Evolutionary conservation across 2,797 vertebrate genomes (phyloP), one percentile per base, ranked within the genome.

Genomic region (Anguilla marmorata): DNA sequence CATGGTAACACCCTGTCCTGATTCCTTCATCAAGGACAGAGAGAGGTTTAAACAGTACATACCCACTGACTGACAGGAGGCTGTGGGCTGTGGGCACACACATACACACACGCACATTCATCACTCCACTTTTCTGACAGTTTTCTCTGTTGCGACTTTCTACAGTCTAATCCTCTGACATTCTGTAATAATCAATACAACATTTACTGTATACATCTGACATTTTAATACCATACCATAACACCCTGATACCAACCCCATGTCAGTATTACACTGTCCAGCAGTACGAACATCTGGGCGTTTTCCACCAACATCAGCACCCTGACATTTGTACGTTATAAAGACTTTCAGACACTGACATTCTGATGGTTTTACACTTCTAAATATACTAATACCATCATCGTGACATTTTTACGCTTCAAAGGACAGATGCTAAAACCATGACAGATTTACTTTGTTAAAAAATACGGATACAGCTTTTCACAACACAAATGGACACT

Each of bases 111-210:
- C 83, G 80, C n/a, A 45, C 66, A 37, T 21, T 58, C 84, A 86
- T 45, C 52, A 74, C 33, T 30, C 72, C 83, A 52, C 12, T 82
- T 85, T 33, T 88, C 82, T 86, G 90, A 88, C 56, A 76, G 86
- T 63, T 54, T 66, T 85, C 66, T 87, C 90, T 88, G 90, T 91
- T 88, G 92, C 90, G 89, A 89, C 82, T 87, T 84, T 88, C 86
- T 60, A 83, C 66, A 50, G 69, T 2, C 91, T 76, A 19, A 83
- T 30, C 76, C 37, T 85, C 90, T 88, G 90, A 89, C 87, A 48
- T 85, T 66, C 83, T 90, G 92, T 92, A 90, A 52, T 88, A 85
- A 87, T 92, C 90, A 85, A 92, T 92, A 90, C 91, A 92, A 90
- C 41, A 45, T 48, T 50, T 30, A 84, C 21, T 45, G 41, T 45